These are phyloP conservation scores for Pempheris klunzingeri DNA, from an alignment of 2,797 vertebrate genomes.

Conservation along the genomic window DNA sequence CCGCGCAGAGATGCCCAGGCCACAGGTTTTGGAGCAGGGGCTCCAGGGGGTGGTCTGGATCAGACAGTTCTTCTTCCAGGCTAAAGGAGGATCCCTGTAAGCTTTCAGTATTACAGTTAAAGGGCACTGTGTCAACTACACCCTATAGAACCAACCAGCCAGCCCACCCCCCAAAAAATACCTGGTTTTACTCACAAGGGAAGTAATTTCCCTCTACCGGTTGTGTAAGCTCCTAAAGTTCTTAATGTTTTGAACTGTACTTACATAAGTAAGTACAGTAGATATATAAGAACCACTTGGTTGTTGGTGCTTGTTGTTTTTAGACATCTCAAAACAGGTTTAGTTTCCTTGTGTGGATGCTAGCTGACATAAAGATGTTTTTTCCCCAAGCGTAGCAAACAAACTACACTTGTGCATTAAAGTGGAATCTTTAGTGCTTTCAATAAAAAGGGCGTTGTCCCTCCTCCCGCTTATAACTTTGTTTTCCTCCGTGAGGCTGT, in stretches of 20 bases:
- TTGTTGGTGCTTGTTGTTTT: background rate
- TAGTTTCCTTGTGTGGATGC: background rate
- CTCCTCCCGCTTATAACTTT: constrained; percentile 19
- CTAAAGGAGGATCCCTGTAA: constrained; percentile 93
- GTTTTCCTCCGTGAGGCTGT: constrained; percentile 18
- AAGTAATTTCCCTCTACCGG: background rate
- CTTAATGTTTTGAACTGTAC: constrained; percentile 8
- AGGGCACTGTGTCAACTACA: constrained; percentile 77
- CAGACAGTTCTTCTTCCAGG: constrained; percentile 94
- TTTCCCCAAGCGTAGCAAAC: background rate
- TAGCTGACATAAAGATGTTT: background rate
- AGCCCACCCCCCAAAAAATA: constrained; percentile 19
- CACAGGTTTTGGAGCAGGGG: constrained; percentile 93
- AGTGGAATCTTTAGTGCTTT: constrained; percentile 17
- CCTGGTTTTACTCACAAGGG: background rate
- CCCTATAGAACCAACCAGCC: constrained; percentile 25
- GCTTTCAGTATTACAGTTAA: constrained; percentile 88
- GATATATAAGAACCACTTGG: background rate
- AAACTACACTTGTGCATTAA: constrained; percentile 1
- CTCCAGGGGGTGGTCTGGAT: constrained; percentile 95
- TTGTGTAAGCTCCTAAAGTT: background rate
- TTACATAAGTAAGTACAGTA: background rate
- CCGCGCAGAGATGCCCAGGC: constrained; percentile 92
- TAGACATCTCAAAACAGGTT: background rate
- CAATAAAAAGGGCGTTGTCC: constrained; percentile 5